Percentiles rank a stretch among this genome's conserved stretches.
These are phyloP conservation scores for Romanogobio albipinnatus DNA, from an alignment of 2,113 vertebrate species.

Conservation along the genomic window DNA sequence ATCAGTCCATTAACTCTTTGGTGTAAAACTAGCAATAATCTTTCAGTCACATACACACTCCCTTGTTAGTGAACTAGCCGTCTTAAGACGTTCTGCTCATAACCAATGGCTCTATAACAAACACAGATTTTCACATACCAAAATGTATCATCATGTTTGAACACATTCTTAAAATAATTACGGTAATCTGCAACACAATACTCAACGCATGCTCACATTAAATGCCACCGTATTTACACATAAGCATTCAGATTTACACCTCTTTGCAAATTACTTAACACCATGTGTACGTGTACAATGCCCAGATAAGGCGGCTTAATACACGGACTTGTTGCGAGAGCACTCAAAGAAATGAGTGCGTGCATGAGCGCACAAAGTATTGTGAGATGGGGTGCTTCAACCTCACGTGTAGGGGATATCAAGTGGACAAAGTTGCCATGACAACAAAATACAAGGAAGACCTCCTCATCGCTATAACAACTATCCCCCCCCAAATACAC, in stretches of 20 bases:
- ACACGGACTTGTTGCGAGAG: background rate
- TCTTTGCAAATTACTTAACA: conserved; percentile 31
- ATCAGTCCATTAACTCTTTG: conserved; percentile 73
- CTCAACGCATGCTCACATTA: background rate
- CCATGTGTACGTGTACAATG: conserved; percentile 39
- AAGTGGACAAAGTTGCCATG: conserved; percentile 74
- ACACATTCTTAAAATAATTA: background rate
- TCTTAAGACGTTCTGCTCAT: background rate
- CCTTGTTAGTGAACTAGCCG: background rate
- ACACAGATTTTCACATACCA: conserved; percentile 43
- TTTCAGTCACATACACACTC: conserved; percentile 51
- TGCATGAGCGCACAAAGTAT: conserved; percentile 10
- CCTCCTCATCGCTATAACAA: conserved; percentile 76
- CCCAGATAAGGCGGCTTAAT: conserved; percentile 25
- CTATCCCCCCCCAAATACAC: conserved; percentile 45
- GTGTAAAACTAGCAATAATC: conserved; percentile 65
- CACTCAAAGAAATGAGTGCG: background rate
- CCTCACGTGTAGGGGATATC: conserved; percentile 67
- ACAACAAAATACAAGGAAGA: conserved; percentile 76
- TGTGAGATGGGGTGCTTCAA: conserved; percentile 46
- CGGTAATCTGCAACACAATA: background rate
- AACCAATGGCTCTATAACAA: conserved; percentile 31
- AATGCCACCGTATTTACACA: background rate
- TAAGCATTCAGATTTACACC: conserved; percentile 15
- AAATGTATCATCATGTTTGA: background rate